These are phyloP conservation scores for Philaenus spumarius DNA, from an alignment of 1,140 invertebrate genomes.

Conservation along the genomic window DNA sequence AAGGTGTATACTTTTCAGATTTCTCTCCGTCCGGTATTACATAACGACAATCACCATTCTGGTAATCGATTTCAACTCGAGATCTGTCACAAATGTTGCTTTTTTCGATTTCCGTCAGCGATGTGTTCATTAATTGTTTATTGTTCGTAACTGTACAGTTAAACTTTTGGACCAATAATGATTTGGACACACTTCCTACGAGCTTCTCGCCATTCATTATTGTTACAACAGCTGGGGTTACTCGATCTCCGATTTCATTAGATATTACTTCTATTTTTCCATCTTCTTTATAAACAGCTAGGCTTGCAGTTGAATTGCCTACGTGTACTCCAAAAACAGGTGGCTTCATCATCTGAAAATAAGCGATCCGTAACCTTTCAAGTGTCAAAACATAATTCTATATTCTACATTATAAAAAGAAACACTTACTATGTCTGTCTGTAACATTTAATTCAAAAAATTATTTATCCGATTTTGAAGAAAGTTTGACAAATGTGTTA, in stretches of 20 bases:
- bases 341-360: too few species aligned
- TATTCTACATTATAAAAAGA: too few species aligned
- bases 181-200: not conserved
- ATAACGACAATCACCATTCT: not conserved
- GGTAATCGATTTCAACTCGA: not conserved
- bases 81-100: not conserved
- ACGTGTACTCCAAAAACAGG: conserved; percentile 1
- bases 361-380: too few species aligned
- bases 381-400: too few species aligned
- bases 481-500: too few species aligned
- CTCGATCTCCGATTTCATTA: not conserved
- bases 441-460: too few species aligned
- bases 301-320: not conserved
- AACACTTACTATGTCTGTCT: too few species aligned
- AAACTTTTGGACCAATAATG: not conserved
- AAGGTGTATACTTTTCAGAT: not conserved
- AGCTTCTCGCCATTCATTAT: not conserved
- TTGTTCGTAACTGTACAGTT: not conserved
- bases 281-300: conserved; percentile 5
- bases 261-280: not conserved
- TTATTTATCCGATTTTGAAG: too few species aligned
- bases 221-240: not conserved
- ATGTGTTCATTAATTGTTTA: not conserved
- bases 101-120: not conserved
- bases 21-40: not conserved